Conservation (phyloP, 1,140 invertebrate species). For the Drosophila elegans region DNA sequence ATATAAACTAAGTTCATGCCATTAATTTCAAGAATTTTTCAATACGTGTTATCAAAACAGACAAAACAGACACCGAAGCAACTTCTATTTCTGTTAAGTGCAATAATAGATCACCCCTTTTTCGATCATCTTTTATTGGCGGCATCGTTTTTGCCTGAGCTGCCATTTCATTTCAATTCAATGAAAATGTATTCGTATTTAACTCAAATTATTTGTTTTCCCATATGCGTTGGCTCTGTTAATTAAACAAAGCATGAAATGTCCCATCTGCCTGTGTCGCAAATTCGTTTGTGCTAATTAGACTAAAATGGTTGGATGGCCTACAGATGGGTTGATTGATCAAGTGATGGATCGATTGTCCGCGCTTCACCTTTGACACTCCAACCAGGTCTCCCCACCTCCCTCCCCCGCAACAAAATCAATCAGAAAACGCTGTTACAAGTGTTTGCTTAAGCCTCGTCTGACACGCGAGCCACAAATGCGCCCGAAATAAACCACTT, state of each 20-base stretch:
- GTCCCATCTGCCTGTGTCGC: slow-evolving; percentile 24
- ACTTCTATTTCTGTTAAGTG: no score
- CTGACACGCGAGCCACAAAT: slow-evolving; percentile 39
- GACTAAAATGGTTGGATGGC: background rate
- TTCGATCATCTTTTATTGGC: background rate
- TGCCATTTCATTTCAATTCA: slow-evolving; percentile 15
- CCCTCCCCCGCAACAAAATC: background rate
- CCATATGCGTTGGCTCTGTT: slow-evolving; percentile 19
- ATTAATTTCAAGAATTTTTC: no score
- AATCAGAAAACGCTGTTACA: slow-evolving; percentile 23
- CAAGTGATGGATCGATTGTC: slow-evolving; percentile 29
- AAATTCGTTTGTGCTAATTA: slow-evolving; percentile 35
- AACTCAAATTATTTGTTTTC: slow-evolving; percentile 24
- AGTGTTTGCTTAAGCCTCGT: slow-evolving; percentile 46
- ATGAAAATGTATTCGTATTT: slow-evolving; percentile 9
- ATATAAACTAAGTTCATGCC: no score
- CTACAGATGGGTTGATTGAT: slow-evolving; percentile 26
- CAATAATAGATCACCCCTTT: no score
- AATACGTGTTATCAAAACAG: no score
- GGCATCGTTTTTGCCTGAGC: background rate
- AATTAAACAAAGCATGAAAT: slow-evolving; percentile 32
- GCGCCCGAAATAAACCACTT: slow-evolving; percentile 41
- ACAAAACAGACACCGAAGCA: no score
- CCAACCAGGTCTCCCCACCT: background rate
- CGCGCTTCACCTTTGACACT: slow-evolving; percentile 34